Conservation (phyloP, 2,113 vertebrate species). For the Alethe diademata region DNA sequence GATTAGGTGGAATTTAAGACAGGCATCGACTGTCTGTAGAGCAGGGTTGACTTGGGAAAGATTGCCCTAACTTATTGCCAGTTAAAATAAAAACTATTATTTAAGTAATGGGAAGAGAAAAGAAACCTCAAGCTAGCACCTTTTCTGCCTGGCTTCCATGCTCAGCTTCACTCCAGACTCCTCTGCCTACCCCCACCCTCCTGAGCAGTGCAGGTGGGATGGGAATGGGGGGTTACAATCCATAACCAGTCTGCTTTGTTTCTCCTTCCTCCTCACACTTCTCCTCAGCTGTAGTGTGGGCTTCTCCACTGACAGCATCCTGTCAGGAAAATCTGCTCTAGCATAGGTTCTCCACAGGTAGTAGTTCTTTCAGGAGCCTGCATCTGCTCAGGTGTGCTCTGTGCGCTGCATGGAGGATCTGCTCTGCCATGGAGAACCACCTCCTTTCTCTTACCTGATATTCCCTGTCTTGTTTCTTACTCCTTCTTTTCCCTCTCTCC, state of each 20-base stretch:
- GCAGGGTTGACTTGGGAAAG: neutral
- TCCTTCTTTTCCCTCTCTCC: neutral
- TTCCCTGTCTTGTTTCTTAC: neutral
- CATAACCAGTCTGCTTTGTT: neutral
- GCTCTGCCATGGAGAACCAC: neutral
- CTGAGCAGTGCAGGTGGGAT: neutral
- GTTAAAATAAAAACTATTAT: neutral
- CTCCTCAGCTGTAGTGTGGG: neutral
- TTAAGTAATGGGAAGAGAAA: neutral
- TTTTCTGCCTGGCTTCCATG: neutral
- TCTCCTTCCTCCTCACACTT: neutral
- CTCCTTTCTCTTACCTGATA: neutral
- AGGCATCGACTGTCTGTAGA: neutral
- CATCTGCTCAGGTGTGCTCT: conserved; percentile 6
- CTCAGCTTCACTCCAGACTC: neutral
- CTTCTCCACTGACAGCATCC: neutral
- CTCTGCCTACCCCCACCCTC: accelerated
- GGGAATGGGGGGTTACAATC: neutral
- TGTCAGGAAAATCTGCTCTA: conserved; percentile 1
- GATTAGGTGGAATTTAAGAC: neutral
- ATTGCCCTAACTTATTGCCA: neutral
- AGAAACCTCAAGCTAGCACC: neutral
- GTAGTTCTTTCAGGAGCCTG: neutral
- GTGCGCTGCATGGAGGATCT: neutral
- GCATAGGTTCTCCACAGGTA: neutral